These are phyloP conservation scores for Drosophila miranda DNA, from an alignment of 1,140 invertebrate species.

Conservation along the genomic window DNA sequence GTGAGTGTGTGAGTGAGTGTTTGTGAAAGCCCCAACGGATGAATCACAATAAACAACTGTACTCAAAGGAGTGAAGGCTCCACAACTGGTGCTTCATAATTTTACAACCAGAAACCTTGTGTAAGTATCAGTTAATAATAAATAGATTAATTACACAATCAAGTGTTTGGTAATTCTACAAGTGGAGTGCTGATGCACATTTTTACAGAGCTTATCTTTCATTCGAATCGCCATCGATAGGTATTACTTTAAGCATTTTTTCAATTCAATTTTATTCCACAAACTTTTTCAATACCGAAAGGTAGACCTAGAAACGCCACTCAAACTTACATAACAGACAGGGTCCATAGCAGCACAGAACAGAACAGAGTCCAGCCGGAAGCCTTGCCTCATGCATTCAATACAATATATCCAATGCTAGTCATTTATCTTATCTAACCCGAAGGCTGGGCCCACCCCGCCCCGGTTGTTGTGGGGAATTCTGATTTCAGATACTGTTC, in stretches of 20 bases:
- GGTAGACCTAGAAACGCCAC: conserved; percentile 2
- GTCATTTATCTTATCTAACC: conserved; percentile 26
- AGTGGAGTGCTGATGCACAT: background rate
- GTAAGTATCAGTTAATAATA: conserved; percentile 9
- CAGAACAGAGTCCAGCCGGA: conserved; percentile 5
- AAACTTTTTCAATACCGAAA: background rate
- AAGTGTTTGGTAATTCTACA: background rate
- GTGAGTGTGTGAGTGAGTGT: conserved; percentile 1
- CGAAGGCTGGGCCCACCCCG: no score
- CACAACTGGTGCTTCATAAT: background rate
- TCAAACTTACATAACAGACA: conserved; percentile 5
- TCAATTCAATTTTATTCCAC: no score
- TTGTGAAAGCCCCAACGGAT: conserved; percentile 1
- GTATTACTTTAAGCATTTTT: no score
- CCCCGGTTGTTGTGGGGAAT: no score
- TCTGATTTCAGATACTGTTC: no score
- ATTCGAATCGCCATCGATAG: no score
- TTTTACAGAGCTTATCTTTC: no score
- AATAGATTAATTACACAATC: background rate
- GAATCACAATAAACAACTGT: conserved; percentile 20
- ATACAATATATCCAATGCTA: background rate
- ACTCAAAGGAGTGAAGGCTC: conserved; percentile 2
- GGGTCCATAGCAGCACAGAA: no score
- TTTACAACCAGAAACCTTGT: background rate
- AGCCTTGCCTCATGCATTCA: background rate